phyloP scores from a whole-genome alignment of 2,888 invertebrate species.

The Limnephilus marmoratus region DNA sequence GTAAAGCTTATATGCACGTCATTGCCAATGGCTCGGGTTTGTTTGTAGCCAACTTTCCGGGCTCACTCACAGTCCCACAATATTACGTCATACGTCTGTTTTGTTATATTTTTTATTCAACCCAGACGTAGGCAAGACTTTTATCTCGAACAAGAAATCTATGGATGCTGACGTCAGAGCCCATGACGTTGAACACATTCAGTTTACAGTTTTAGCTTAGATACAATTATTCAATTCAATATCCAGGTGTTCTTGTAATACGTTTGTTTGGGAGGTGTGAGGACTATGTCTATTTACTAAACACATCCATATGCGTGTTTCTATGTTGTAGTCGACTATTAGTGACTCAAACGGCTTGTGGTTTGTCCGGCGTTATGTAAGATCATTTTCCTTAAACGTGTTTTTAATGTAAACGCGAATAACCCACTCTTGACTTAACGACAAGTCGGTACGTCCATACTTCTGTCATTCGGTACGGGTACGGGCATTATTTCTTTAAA shows the following conservation, averaged over 20 bases:
- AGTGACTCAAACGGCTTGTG: conserved; percentile 8
- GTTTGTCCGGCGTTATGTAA: not conserved
- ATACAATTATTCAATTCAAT: not conserved
- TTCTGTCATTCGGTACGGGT: not conserved
- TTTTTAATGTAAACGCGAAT: conserved; percentile 23
- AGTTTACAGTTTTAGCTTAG: not conserved
- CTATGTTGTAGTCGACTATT: not conserved
- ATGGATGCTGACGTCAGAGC: not conserved
- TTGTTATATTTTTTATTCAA: not conserved
- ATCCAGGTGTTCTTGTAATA: conserved; percentile 2
- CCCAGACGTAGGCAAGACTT: not conserved
- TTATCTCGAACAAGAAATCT: not conserved
- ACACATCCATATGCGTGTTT: not conserved
- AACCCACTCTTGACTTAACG: conserved; percentile 8
- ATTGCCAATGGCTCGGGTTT: not conserved
- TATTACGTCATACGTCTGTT: not conserved
- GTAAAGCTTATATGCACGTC: not conserved
- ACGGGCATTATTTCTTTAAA: not conserved
- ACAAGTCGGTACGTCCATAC: conserved; percentile 14
- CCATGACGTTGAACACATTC: not conserved
- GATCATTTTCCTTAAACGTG: conserved; percentile 31
- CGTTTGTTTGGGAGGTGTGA: not conserved
- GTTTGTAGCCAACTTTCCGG: not conserved
- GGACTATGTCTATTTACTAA: not conserved
- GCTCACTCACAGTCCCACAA: not conserved